Evolutionary conservation across 2,797 vertebrate genomes (phyloP).

Genomic region (Sardinella longiceps): DNA sequence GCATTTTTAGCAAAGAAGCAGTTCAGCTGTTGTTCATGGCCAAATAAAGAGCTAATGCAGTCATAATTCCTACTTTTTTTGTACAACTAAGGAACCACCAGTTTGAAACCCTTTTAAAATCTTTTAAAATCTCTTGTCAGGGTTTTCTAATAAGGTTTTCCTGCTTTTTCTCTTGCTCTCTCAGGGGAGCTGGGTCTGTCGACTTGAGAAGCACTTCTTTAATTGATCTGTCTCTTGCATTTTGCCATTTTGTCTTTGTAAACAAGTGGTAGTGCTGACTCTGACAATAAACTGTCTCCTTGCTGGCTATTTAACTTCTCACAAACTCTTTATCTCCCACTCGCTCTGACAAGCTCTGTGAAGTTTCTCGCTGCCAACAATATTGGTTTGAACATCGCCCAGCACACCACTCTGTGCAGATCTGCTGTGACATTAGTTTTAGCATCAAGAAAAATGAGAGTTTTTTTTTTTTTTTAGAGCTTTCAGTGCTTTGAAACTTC

Average conservation of each 20-base stretch:
- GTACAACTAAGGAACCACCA: slow-evolving; percentile 3
- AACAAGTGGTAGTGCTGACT: background rate
- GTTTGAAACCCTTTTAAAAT: slow-evolving; percentile 1
- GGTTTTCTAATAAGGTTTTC: slow-evolving; percentile 5
- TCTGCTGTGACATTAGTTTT: background rate
- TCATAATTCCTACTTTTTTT: background rate
- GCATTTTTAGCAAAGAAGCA: background rate
- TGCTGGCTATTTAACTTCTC: slow-evolving; percentile 15
- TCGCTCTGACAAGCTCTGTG: slow-evolving; percentile 12
- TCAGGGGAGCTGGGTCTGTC: background rate
- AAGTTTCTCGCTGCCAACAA: background rate
- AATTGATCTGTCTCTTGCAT: slow-evolving; percentile 14
- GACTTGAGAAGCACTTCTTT: background rate
- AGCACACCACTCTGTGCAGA: background rate
- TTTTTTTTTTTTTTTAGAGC: background rate
- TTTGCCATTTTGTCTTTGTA: background rate
- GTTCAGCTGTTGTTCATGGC: background rate
- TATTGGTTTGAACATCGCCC: background rate
- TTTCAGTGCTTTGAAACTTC: background rate
- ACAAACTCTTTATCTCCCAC: background rate
- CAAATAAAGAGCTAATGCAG: background rate
- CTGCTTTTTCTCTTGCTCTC: slow-evolving; percentile 4
- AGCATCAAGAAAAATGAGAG: too few species aligned
- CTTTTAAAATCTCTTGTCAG: background rate
- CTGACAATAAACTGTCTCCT: background rate